Evolutionary conservation across 2,797 vertebrate genomes (phyloP), one percentile per base, ranked within the genome.

Genomic region (Pseudochromis fuscus): DNA sequence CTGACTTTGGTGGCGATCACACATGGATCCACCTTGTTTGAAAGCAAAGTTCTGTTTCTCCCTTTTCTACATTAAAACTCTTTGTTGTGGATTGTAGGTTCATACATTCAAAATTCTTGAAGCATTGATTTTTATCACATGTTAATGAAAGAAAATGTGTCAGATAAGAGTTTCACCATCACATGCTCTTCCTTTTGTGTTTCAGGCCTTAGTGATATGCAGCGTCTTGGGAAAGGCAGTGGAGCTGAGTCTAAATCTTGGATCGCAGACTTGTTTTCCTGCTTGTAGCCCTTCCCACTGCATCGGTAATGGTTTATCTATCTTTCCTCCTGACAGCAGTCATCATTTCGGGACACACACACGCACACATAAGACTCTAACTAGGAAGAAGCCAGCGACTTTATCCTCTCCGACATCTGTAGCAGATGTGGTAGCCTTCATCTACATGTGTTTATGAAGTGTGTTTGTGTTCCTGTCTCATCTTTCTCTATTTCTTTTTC

Each of bases 361-460:
- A 19, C 59, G 63, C 35, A 12, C 33, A 64, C 35, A 37, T 5
- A 37, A 1, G 12, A 65, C 21, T 7, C 28, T 16, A 27, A 59
- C 55, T 19, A 46, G 19, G 27, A 42, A 30, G 31, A n/a, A 8
- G 25, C 16, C 21, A 27, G 13, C 67, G 42, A 63, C 70, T 83
- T 66, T 60, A 58, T 55, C 74, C 28, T 42, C 53, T 66, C 35
- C 81, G 87, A 88, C 73, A 84, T 79, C 60, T 83, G 75, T 51
- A 79, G 72, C 89, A 90, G 86, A 91, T 87, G 87, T 82, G 50
- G 48, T 52, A 52, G 52, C 72, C 64, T 57, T 77, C 52, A 72
- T 50, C 58, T 64, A 42, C 67, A 81, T 18, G 37, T 77, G 59
- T 75, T 79, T 69, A 81, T 72, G 50, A 65, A 72, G 50, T 4